Conservation (phyloP, 1,140 invertebrate genomes). For the Dendroctonus valens region DNA sequence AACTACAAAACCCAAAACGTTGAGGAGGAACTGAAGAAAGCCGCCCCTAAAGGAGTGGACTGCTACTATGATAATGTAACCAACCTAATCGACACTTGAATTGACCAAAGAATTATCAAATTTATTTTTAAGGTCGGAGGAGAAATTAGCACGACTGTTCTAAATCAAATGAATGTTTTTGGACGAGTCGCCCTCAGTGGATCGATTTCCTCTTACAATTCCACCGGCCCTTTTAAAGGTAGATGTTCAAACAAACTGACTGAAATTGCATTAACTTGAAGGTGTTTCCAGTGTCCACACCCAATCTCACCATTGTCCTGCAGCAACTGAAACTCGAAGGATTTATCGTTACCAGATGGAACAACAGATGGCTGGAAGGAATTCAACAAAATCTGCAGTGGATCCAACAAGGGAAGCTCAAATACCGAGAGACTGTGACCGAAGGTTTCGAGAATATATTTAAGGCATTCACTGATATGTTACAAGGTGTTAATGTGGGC, state of each 20-base stretch:
- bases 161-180: constrained; percentile 62
- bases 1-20: constrained; percentile 69
- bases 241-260: background rate
- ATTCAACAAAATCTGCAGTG: constrained; percentile 59
- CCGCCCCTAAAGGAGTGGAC: constrained; percentile 65
- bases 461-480: constrained; percentile 61
- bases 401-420: constrained; percentile 59
- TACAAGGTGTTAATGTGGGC: constrained; percentile 62
- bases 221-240: constrained; percentile 8
- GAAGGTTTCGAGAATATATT: constrained; percentile 66
- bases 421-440: constrained; percentile 60
- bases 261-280: background rate
- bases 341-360: constrained; percentile 61
- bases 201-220: constrained; percentile 62
- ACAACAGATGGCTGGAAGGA: constrained; percentile 59
- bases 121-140: constrained; percentile 53
- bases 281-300: constrained; percentile 45
- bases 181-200: constrained; percentile 66
- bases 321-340: constrained; percentile 64
- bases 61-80: constrained; percentile 73
- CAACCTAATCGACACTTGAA: constrained; percentile 37
- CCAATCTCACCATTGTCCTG: constrained; percentile 36
- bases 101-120: constrained; percentile 7
- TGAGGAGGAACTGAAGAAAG: constrained; percentile 55
- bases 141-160: constrained; percentile 61